phyloP scores from a whole-genome alignment of 1,140 invertebrate species.

The Caenorhabditis tropicalis region DNA sequence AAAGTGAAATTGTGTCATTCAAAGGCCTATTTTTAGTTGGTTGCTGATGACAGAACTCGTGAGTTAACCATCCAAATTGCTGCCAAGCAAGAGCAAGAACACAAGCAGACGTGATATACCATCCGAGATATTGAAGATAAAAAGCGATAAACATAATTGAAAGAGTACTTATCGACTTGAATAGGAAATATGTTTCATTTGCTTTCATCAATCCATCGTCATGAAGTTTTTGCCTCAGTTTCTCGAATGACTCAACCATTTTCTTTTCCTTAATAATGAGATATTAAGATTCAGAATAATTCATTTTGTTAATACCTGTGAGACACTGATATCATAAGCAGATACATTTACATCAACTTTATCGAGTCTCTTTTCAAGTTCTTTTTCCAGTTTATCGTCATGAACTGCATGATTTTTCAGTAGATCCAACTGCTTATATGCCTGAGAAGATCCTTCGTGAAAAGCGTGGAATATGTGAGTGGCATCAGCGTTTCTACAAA shows the following conservation, averaged over 20 bases:
- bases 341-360: slow-evolving; percentile 58
- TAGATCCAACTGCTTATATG: slow-evolving; percentile 67
- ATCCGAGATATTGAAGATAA: slow-evolving; percentile 64
- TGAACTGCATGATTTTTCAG: slow-evolving; percentile 57
- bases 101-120: slow-evolving; percentile 66
- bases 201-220: slow-evolving; percentile 67
- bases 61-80: slow-evolving; percentile 69
- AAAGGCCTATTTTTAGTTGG: slow-evolving; percentile 63
- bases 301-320: too few relatives aligned
- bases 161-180: slow-evolving; percentile 60
- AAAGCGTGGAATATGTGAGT: slow-evolving; percentile 72
- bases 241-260: slow-evolving; percentile 68
- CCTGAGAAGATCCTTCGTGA: slow-evolving; percentile 62
- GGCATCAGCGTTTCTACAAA: slow-evolving; percentile 68
- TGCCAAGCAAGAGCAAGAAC: slow-evolving; percentile 68
- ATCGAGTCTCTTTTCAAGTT: slow-evolving; percentile 46
- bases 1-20: slow-evolving; percentile 63
- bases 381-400: slow-evolving; percentile 9
- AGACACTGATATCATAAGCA: slow-evolving; percentile 65
- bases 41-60: slow-evolving; percentile 71
- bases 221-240: slow-evolving; percentile 63
- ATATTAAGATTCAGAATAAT: too few relatives aligned
- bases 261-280: too few relatives aligned
- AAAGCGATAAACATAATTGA: slow-evolving; percentile 63
- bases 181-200: slow-evolving; percentile 58